Evolutionary conservation across 2,888 invertebrate species (phyloP), one percentile per base, ranked within the genome.

Genomic region (Branchipolynoe longqiensis): DNA sequence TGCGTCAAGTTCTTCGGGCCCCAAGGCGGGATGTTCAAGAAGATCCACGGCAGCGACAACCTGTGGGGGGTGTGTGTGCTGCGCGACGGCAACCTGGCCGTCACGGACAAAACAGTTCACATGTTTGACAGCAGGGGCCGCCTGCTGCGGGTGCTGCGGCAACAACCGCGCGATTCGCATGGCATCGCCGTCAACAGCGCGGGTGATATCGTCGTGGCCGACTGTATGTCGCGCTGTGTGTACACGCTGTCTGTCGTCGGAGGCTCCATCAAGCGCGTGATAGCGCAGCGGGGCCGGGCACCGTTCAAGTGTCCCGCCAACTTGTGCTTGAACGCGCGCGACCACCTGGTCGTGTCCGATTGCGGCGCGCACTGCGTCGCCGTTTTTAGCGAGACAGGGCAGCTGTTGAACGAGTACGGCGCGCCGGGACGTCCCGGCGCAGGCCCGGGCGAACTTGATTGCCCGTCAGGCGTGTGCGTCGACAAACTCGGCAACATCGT

Each of bases 91-190:
- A 81, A 36, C 36, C 48, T 58, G 22, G 85, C 82, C n/a, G 38
- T 85, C 0, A 82, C 85, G 22, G 85, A 85, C 36, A 81, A 82
- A 22, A 85, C 85, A 41, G 85, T 85, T 41, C 85, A 85, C 73
- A 59, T 85, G 41, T 85, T 85, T 81, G 82, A 82, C 69, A 38
- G 64, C 2, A 82, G 41, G 28, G 85, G 85, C 6, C 38, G 54
- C 8, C 82, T 85, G n/a, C 6, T 85, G 41, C 40, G 48, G 31
- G 85, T 82, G 0, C 38, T 85, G 14, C 85, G 82, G 3, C 85
- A 85, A 31, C 85, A 85, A 31, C 85, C 85, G 28, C 69, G 85
- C n/a, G 85, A 85, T 36, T 81, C 81, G 2, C 81, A 82, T n/a
- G 85, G 85, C 12, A 64, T 85, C 38, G 40, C 64, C 0, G 22